Percentiles rank a stretch among this genome's conserved stretches.
Evolutionary conservation across 2,888 invertebrate genomes (phyloP).

Genomic region (Zygogramma bicolorata): DNA sequence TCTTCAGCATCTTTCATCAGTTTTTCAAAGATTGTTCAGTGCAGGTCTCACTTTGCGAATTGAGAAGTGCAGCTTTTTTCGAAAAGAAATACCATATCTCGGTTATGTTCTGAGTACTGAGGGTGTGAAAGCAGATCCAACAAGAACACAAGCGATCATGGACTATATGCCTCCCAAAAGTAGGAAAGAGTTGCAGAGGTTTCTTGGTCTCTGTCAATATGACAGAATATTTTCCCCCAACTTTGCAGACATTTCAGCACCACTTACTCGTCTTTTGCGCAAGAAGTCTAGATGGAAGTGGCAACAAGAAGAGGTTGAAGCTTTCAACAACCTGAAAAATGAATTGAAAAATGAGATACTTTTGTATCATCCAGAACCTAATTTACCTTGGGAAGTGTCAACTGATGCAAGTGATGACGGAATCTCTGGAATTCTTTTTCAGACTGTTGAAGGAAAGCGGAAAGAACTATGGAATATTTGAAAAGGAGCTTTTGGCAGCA

Average conservation of each 20-base stretch:
- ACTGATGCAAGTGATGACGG: conserved; percentile 22
- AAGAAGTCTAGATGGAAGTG: not conserved
- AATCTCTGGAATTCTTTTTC: not conserved
- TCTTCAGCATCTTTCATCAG: too few species aligned
- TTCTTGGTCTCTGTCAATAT: too few species aligned
- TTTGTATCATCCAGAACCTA: conserved; percentile 16
- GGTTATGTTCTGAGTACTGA: too few species aligned
- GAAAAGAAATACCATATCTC: too few species aligned
- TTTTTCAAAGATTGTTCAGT: too few species aligned
- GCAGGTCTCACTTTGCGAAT: too few species aligned
- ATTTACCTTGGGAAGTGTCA: conserved; percentile 20
- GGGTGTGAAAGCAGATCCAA: too few species aligned
- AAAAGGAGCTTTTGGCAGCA: not conserved
- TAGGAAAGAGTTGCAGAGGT: too few species aligned
- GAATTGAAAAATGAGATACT: not conserved
- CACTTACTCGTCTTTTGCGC: not conserved
- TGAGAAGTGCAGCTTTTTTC: too few species aligned
- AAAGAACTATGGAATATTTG: not conserved
- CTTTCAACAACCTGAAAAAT: not conserved
- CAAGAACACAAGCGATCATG: not conserved
- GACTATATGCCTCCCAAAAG: too few species aligned
- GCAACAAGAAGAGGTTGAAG: not conserved
- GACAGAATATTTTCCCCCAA: too few species aligned
- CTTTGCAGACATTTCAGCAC: not conserved
- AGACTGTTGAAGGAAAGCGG: not conserved